Base-by-base conservation (phyloP, 2,888 invertebrate genomes). In the Drosophila maculinotata region DNA sequence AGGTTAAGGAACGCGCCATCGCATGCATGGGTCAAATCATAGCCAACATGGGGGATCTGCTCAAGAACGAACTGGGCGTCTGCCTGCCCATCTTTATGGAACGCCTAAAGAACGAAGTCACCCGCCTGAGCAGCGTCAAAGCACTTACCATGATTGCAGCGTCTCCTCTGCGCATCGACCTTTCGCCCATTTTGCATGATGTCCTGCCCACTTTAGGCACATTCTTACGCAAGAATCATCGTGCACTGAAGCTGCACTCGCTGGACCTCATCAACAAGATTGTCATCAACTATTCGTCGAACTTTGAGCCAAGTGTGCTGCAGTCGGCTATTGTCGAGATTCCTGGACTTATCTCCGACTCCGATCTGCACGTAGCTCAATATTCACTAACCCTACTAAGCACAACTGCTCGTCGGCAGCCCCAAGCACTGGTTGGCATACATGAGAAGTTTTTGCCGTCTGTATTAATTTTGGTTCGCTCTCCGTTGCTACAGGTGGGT, bases 1-100 rank as follows among this genome's bases (percentile, higher is more conserved):
- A 99, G 92, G 99, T 99, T 0, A 99, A 99, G 91, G 99, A 99
- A 90, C 94, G 98, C 20, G 98, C 99, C 8, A 99, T 99, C 70
- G 96, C 98, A 1, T 98, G 99, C 85, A 97, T 98, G 95, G 98
- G 98, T 10, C 97, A 98, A 91, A 95, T 99, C 47, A 94, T 99
- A 45, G 96, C 97, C 65, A 97, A 97, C 91, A 94, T 99, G 77
- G 98, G 98, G 0, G 98, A 98, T 91, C 94, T 95, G 78, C 92
- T 98, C 48, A 93, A 95, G 91, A 93, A 92, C 49, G 97, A 98
- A 90, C 93, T 99, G 54, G 94, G 94, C 1, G 94, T 94, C 4
- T 99, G 98, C 90, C 93, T 99, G 69, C 98, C 99, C 6, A 96
- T 99, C 89, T 97, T 99, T 90, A 92, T 99, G 91, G 99, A 99